phyloP scores from a whole-genome alignment of 2,113 vertebrate genomes.

The Gymnarchus niloticus region DNA sequence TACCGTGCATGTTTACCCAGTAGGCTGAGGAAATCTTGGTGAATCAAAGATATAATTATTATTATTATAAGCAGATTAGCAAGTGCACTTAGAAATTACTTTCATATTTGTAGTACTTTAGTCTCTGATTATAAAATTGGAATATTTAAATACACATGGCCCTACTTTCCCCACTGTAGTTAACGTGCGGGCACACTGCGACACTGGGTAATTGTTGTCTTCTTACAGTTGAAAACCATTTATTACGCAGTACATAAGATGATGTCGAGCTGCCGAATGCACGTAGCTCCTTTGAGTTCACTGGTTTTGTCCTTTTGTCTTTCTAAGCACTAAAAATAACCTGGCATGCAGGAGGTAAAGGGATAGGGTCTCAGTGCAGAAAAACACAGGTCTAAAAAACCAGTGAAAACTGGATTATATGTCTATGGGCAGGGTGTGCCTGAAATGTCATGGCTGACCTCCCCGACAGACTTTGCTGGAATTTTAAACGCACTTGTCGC shows the following conservation, averaged over 20 bases:
- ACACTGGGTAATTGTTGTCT: not conserved
- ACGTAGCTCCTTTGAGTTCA: not conserved
- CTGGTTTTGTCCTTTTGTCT: constrained; percentile 1
- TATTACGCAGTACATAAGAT: not conserved
- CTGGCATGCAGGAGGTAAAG: not conserved
- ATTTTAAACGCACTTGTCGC: not conserved
- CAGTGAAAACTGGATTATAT: not conserved
- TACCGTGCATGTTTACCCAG: not conserved
- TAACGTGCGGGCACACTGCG: not conserved
- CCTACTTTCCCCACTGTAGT: not conserved
- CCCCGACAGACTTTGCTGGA: not conserved
- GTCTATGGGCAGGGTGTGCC: not conserved
- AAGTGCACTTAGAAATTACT: not conserved
- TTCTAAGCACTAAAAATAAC: constrained; percentile 19
- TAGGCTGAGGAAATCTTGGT: not conserved
- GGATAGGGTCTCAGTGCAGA: not conserved
- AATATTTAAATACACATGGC: not conserved
- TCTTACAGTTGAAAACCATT: constrained; percentile 14
- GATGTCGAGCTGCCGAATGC: constrained; percentile 4
- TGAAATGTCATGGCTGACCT: not conserved
- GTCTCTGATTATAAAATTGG: constrained; percentile 1
- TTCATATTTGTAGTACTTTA: not conserved
- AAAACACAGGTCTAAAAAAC: not conserved
- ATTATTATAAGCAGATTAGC: not conserved
- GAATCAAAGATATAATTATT: not conserved